Conservation (phyloP, 1,140 invertebrate species). For the Gryllus bimaculatus region DNA sequence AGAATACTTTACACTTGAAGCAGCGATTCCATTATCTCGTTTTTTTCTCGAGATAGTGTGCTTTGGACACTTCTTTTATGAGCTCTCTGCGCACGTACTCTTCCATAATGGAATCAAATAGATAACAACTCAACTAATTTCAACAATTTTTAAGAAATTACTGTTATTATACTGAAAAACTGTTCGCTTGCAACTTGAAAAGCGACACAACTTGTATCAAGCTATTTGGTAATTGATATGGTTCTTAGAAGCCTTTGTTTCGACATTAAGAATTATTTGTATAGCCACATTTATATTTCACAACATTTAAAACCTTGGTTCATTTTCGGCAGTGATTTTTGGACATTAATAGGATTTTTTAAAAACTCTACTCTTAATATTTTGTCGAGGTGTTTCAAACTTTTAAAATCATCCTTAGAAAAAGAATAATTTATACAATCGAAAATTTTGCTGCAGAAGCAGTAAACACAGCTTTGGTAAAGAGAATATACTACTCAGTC, state of each 20-base stretch:
- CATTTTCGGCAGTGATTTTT: slow-evolving; percentile 20
- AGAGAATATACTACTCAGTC: slow-evolving; percentile 11
- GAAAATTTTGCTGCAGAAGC: slow-evolving; percentile 27
- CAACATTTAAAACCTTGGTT: slow-evolving; percentile 13
- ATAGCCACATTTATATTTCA: slow-evolving; percentile 15
- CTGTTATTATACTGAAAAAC: slow-evolving; percentile 21
- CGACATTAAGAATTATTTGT: neutral
- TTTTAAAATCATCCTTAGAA: slow-evolving; percentile 19
- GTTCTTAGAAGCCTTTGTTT: slow-evolving; percentile 14
- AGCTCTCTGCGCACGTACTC: slow-evolving; percentile 9
- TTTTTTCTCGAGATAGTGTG: slow-evolving; percentile 20
- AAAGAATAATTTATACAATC: slow-evolving; percentile 21
- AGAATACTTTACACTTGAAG: slow-evolving; percentile 5
- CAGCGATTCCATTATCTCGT: too few relatives aligned
- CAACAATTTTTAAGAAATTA: slow-evolving; percentile 23
- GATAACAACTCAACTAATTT: slow-evolving; percentile 21
- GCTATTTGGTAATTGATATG: slow-evolving; percentile 15
- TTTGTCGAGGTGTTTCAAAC: slow-evolving; percentile 13
- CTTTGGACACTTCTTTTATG: slow-evolving; percentile 19
- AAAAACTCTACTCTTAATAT: slow-evolving; percentile 20
- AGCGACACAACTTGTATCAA: slow-evolving; percentile 16
- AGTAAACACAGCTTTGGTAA: slow-evolving; percentile 20
- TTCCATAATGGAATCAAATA: slow-evolving; percentile 21
- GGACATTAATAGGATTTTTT: slow-evolving; percentile 17
- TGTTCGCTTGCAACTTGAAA: slow-evolving; percentile 20